A percentile compares a stretch with the other conserved stretches of the same genome.
phyloP scores from a whole-genome alignment of 2,113 vertebrate species.

The Rhinichthys klamathensis region DNA sequence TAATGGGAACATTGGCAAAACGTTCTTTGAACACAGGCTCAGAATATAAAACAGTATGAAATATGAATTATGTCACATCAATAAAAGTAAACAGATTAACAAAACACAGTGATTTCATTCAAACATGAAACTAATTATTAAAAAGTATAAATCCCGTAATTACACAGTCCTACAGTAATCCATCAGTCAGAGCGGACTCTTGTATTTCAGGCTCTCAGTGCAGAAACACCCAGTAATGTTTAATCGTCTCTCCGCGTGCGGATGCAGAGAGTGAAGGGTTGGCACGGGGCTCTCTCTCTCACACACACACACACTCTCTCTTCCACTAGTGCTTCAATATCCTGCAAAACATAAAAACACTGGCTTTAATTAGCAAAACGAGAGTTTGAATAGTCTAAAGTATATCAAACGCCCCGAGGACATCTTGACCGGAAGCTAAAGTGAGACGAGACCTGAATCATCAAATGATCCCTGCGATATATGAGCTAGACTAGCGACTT shows the following conservation, averaged over 20 bases:
- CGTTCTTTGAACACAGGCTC: too few relatives aligned
- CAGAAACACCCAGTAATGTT: too few relatives aligned
- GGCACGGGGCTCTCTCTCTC: not conserved
- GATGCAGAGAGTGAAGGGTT: not conserved
- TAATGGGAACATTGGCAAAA: too few relatives aligned
- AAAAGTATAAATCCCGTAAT: not conserved
- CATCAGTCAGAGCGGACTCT: not conserved
- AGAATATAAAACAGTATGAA: slow-evolving; percentile 13
- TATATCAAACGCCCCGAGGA: not conserved
- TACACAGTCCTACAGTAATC: not conserved
- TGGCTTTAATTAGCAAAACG: not conserved
- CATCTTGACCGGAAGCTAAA: slow-evolving; percentile 2
- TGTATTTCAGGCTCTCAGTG: not conserved
- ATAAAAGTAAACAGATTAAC: not conserved
- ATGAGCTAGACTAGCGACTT: not conserved
- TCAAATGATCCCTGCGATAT: not conserved
- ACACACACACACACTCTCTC: not conserved
- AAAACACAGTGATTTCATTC: not conserved
- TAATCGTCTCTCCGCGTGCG: too few relatives aligned
- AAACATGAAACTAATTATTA: not conserved
- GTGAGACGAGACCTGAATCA: not conserved
- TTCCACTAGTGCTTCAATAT: not conserved
- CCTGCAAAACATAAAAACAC: slow-evolving; percentile 36
- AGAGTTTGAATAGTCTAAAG: not conserved
- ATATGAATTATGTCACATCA: not conserved